Conservation (phyloP, 2,113 vertebrate genomes). For the Ophiodon elongatus region DNA sequence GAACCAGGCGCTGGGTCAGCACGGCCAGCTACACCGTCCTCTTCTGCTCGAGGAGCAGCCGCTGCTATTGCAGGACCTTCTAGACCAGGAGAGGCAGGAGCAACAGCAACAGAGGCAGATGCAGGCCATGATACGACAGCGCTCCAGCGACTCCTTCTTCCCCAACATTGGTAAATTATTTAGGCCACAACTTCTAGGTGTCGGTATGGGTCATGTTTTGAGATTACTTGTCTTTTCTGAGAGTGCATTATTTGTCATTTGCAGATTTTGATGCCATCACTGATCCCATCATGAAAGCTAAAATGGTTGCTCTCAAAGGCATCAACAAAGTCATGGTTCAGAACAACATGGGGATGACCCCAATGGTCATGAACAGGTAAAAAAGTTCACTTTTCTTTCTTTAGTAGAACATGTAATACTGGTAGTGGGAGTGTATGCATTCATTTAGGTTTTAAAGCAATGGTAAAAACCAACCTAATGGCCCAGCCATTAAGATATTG, state of each 20-base stretch:
- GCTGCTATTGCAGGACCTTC: constrained; percentile 94
- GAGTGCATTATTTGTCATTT: constrained; percentile 51
- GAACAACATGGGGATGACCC: constrained; percentile 93
- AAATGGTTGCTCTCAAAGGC: constrained; percentile 99
- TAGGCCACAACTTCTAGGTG: constrained; percentile 62
- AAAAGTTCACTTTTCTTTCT: not conserved
- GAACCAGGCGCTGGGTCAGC: constrained; percentile 83
- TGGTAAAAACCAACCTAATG: not conserved
- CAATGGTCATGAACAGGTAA: constrained; percentile 96
- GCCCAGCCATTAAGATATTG: not conserved
- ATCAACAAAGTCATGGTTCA: constrained; percentile 99
- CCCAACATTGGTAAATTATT: constrained; percentile 92
- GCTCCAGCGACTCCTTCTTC: constrained; percentile 93
- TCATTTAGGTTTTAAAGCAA: not conserved
- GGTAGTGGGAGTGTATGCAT: not conserved
- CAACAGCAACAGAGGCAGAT: constrained; percentile 98
- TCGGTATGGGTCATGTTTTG: not conserved
- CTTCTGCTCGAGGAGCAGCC: constrained; percentile 96
- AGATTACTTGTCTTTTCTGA: constrained; percentile 14
- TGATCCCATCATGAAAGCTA: constrained; percentile 99
- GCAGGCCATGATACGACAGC: constrained; percentile 99
- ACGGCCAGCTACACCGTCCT: constrained; percentile 87
- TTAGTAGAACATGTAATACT: not conserved
- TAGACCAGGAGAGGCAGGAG: constrained; percentile 97
- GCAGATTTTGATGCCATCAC: constrained; percentile 97